A percentile compares a stretch with the other conserved stretches of the same genome.
phyloP scores from a whole-genome alignment of 2,888 invertebrate genomes.

The Acanthococcus lagerstroemiae region DNA sequence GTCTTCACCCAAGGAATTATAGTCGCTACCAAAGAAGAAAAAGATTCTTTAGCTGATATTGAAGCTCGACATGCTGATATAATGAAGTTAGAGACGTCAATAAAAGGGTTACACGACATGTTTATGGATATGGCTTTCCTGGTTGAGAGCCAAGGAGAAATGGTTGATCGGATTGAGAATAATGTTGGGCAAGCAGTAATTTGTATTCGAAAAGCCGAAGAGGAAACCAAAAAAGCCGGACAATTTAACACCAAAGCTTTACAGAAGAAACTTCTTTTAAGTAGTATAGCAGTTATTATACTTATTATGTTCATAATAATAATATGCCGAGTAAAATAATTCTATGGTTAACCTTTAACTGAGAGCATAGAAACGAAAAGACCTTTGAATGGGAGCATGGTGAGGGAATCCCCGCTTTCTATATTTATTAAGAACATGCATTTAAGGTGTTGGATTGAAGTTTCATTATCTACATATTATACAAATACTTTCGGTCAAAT shows the following conservation, averaged over 20 bases:
- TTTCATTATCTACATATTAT: too few species aligned
- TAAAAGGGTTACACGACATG: constrained; percentile 99
- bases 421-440: too few species aligned
- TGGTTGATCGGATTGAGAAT: constrained; percentile 99
- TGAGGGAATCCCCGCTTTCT: too few species aligned
- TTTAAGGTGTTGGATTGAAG: too few species aligned
- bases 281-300: too few species aligned
- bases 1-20: constrained; percentile 99
- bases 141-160: constrained; percentile 99
- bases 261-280: too few species aligned
- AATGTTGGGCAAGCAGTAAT: constrained; percentile 99
- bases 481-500: too few species aligned
- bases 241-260: constrained; percentile 99
- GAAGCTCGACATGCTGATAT: constrained; percentile 99
- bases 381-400: too few species aligned
- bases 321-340: too few species aligned
- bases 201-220: constrained; percentile 99
- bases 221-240: constrained; percentile 99
- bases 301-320: too few species aligned
- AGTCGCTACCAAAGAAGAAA: constrained; percentile 99
- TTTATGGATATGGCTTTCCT: constrained; percentile 99
- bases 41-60: constrained; percentile 98
- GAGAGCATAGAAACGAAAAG: too few species aligned
- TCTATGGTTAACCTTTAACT: too few species aligned
- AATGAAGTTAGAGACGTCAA: constrained; percentile 98